A percentile compares a stretch with the other conserved stretches of the same genome.
Evolutionary conservation across 2,797 vertebrate genomes (phyloP).

Genomic region (Artibeus jamaicensis): DNA sequence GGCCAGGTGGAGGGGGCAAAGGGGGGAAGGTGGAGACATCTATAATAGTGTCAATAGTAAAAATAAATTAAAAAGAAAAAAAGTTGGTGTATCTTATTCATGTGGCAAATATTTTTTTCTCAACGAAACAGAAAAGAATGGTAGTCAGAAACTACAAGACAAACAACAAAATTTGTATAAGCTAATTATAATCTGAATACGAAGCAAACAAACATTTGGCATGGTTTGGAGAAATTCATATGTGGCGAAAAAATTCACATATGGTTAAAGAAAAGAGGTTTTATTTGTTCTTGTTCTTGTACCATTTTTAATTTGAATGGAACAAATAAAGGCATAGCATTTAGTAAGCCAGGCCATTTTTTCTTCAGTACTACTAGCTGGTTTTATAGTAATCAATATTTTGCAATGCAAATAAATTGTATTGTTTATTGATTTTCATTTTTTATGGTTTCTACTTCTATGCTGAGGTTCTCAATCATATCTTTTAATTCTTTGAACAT

Average conservation of each 20-base stretch:
- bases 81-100: not conserved
- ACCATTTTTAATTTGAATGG: not conserved
- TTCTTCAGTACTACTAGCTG: not conserved
- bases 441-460: not conserved
- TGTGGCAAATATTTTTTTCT: not conserved
- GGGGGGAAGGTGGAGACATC: too few species aligned
- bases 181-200: not conserved
- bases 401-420: not conserved
- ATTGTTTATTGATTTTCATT: not conserved
- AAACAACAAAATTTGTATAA: not conserved
- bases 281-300: not conserved
- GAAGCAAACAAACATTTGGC: not conserved
- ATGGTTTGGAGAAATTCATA: not conserved
- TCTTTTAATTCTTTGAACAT: not conserved
- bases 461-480: not conserved
- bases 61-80: too few species aligned
- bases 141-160: not conserved
- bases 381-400: not conserved
- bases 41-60: too few species aligned
- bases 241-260: not conserved
- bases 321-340: not conserved
- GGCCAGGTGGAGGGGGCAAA: too few species aligned
- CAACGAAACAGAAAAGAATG: not conserved
- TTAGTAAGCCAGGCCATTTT: not conserved
- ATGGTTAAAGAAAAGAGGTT: not conserved